Percentiles rank a stretch among this genome's conserved stretches.
These are phyloP conservation scores for Lasioglossum morio DNA, from an alignment of 2,888 invertebrate species.

Conservation along the genomic window DNA sequence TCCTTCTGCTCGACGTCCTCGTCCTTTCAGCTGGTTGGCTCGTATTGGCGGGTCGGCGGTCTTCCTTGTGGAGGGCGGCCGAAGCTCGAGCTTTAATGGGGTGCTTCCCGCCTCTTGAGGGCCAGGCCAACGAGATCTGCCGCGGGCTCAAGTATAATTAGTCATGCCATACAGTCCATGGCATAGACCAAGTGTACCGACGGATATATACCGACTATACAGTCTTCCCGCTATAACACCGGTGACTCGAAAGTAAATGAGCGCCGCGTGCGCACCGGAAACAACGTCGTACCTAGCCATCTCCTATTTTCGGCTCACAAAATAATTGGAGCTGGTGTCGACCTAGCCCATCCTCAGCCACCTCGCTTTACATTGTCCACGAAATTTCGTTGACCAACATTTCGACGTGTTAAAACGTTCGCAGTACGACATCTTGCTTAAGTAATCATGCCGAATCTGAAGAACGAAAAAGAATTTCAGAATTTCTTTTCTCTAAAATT, in stretches of 20 bases:
- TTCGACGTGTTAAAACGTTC: too few relatives aligned
- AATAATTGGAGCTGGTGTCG: slow-evolving; percentile 22
- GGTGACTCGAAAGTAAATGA: slow-evolving; percentile 52
- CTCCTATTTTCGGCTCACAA: background rate
- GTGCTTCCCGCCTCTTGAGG: slow-evolving; percentile 75
- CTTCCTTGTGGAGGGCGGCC: slow-evolving; percentile 62
- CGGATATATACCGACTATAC: slow-evolving; percentile 39
- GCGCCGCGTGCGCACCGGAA: slow-evolving; percentile 13
- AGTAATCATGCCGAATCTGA: too few relatives aligned
- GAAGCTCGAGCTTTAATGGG: slow-evolving; percentile 77
- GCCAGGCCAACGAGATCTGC: slow-evolving; percentile 73
- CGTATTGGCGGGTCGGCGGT: slow-evolving; percentile 69
- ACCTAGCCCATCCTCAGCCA: background rate
- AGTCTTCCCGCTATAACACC: slow-evolving; percentile 25
- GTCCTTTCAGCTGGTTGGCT: slow-evolving; percentile 36
- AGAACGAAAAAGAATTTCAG: too few relatives aligned
- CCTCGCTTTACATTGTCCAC: background rate
- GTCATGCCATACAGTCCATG: slow-evolving; percentile 75
- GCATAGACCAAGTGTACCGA: slow-evolving; percentile 70
- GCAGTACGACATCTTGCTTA: too few relatives aligned
- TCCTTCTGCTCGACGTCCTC: slow-evolving; percentile 36
- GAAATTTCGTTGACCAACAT: too few relatives aligned
- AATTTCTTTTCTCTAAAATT: too few relatives aligned
- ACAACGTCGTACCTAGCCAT: background rate
- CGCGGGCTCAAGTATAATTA: slow-evolving; percentile 79